Percentiles rank a stretch among this genome's conserved stretches.
phyloP scores from a whole-genome alignment of 2,797 vertebrate genomes.

The Sebastes cheni region DNA sequence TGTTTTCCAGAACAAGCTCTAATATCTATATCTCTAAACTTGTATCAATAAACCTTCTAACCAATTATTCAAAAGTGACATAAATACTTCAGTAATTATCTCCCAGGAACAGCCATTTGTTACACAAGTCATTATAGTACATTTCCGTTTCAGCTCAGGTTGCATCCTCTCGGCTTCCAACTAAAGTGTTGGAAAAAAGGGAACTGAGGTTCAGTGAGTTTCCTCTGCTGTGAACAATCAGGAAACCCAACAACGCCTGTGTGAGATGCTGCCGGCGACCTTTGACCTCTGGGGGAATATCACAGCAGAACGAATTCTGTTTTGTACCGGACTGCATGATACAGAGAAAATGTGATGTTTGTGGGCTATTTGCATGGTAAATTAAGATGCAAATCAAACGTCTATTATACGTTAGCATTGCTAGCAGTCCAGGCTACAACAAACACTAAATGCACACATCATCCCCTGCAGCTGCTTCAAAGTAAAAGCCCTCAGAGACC shows the following conservation, averaged over 20 bases:
- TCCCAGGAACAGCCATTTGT: not conserved
- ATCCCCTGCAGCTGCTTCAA: not conserved
- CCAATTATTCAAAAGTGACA: not conserved
- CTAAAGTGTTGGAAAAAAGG: not conserved
- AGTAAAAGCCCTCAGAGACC: not conserved
- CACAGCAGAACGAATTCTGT: not conserved
- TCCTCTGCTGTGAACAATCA: slow-evolving; percentile 31
- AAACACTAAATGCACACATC: too few species aligned
- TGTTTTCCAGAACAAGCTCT: not conserved
- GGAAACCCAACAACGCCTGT: slow-evolving; percentile 29
- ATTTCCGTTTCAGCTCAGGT: not conserved
- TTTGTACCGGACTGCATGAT: not conserved
- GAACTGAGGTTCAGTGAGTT: not conserved
- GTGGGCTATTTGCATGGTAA: too few species aligned
- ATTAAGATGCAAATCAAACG: not conserved
- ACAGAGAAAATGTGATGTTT: not conserved
- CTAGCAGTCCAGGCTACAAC: not conserved
- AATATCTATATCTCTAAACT: not conserved
- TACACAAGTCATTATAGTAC: not conserved
- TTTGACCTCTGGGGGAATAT: slow-evolving; percentile 16
- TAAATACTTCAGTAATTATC: not conserved
- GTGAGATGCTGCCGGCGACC: not conserved
- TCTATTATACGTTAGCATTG: not conserved
- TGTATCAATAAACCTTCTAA: not conserved
- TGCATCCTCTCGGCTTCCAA: not conserved